These are phyloP conservation scores for Agonopterix subpropinquella DNA, from an alignment of 2,888 invertebrate species.

Conservation along the genomic window DNA sequence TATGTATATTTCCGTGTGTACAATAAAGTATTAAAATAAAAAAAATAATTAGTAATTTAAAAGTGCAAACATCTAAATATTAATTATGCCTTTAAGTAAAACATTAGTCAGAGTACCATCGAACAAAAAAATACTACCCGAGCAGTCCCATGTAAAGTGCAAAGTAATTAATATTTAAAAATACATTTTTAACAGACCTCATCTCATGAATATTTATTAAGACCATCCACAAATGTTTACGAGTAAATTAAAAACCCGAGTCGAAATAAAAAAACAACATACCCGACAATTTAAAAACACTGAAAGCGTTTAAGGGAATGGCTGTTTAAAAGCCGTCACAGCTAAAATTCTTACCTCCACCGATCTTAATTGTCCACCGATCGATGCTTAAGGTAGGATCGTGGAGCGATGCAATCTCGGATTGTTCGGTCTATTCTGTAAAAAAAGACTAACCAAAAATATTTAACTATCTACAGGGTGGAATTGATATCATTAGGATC, in stretches of 20 bases:
- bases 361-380: conserved; percentile 43
- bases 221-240: neutral
- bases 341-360: conserved; percentile 29
- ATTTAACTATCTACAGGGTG: no score
- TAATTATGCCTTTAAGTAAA: no score
- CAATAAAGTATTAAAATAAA: no score
- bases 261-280: conserved; percentile 5
- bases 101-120: no score
- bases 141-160: conserved; percentile 1
- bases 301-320: conserved; percentile 28
- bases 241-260: conserved; percentile 2
- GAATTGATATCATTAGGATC: no score
- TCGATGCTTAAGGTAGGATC: conserved; percentile 35
- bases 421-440: conserved; percentile 28
- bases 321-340: conserved; percentile 38
- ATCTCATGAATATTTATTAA: conserved; percentile 1
- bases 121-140: neutral
- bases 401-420: conserved; percentile 34
- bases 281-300: conserved; percentile 29
- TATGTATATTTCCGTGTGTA: no score
- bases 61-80: no score
- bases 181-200: neutral
- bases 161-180: conserved; percentile 4
- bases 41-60: no score
- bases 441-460: neutral